These are phyloP conservation scores for Alviniconcha strummeri DNA, from an alignment of 2,888 invertebrate genomes.

Conservation along the genomic window DNA sequence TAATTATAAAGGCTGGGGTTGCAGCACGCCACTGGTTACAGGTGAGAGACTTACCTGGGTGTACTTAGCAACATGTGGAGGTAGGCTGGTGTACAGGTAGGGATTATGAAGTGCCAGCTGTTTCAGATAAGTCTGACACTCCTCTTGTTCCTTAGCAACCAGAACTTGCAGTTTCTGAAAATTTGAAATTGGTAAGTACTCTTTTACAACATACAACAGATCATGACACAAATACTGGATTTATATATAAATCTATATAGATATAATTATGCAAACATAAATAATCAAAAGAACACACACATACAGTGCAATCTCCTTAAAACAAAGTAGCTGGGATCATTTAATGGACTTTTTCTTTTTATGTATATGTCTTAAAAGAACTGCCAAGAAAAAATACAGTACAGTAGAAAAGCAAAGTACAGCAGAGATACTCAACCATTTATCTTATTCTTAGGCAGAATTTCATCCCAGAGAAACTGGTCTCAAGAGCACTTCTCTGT, in stretches of 20 bases:
- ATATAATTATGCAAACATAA: neutral
- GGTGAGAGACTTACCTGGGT: constrained; percentile 45
- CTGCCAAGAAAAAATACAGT: no score
- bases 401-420: no score
- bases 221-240: neutral
- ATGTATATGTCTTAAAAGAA: no score
- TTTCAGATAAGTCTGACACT: constrained; percentile 53
- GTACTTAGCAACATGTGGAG: constrained; percentile 53
- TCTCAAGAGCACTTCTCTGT: no score
- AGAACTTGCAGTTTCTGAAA: constrained; percentile 51
- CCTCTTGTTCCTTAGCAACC: constrained; percentile 57
- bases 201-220: neutral
- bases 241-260: neutral
- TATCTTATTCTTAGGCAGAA: no score
- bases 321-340: no score
- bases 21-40: no score
- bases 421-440: no score
- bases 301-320: no score
- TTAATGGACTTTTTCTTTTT: no score
- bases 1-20: no score
- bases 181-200: constrained; percentile 5
- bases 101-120: constrained; percentile 46
- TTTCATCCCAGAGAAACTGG: no score
- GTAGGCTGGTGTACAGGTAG: constrained; percentile 54
- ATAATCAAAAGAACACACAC: neutral